Evolutionary conservation across 2,113 vertebrate genomes (phyloP).

Genomic region (Gymnorhina tibicen): DNA sequence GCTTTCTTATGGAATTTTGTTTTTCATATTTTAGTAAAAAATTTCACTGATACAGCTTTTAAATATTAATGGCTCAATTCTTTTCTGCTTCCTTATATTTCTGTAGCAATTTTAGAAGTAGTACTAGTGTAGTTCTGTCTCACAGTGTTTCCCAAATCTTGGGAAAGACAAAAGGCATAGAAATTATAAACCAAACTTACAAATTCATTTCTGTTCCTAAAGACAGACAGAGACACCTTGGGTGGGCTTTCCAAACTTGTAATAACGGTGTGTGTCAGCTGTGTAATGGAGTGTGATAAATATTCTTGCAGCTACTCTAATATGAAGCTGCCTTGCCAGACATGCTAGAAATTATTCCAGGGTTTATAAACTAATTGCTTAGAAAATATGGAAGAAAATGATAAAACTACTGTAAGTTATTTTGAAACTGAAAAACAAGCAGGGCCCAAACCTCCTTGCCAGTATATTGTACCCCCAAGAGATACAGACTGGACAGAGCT

Average conservation of each 20-base stretch:
- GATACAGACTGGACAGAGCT: not conserved
- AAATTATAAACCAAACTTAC: not conserved
- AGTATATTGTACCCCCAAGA: not conserved
- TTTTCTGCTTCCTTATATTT: not conserved
- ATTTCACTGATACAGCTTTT: not conserved
- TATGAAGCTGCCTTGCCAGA: not conserved
- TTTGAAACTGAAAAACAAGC: not conserved
- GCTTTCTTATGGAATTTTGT: not conserved
- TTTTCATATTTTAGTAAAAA: not conserved
- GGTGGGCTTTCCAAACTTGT: not conserved
- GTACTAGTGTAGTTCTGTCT: not conserved
- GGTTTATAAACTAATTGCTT: not conserved
- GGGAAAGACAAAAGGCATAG: not conserved
- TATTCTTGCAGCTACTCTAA: not conserved
- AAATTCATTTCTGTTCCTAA: not conserved
- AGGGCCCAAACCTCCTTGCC: rapidly evolving
- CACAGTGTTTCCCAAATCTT: not conserved
- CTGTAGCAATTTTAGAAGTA: not conserved
- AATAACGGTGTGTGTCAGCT: not conserved
- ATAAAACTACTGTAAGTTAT: not conserved
- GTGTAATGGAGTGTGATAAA: not conserved
- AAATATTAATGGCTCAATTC: not conserved
- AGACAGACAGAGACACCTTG: not conserved
- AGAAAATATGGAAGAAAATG: not conserved
- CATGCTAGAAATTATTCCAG: not conserved